Conservation (phyloP, 2,888 invertebrate species). For the Heterodera filipjevi region DNA sequence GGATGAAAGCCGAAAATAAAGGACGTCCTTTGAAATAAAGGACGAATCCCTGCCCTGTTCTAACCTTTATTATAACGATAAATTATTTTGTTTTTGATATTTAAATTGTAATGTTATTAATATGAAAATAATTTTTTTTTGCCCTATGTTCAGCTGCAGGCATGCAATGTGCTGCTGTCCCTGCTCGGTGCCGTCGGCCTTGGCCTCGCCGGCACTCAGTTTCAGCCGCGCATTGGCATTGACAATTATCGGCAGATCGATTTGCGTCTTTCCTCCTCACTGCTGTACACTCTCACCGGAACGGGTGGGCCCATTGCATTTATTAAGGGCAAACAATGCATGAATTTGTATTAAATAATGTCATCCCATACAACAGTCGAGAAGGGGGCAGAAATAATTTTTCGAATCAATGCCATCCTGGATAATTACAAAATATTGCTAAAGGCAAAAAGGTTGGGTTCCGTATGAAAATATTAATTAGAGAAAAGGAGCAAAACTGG, state of each 20-base stretch:
- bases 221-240: conserved; percentile 56
- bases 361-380: no score
- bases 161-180: conserved; percentile 19
- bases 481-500: no score
- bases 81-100: background rate
- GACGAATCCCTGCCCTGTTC: no score
- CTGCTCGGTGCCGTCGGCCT: conserved; percentile 23
- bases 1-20: no score
- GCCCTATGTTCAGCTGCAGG: conserved; percentile 9
- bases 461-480: no score
- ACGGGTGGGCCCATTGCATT: background rate
- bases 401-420: no score
- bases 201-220: conserved; percentile 57
- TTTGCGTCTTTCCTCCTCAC: conserved; percentile 47
- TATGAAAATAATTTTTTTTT: background rate
- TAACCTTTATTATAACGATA: no score
- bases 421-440: no score
- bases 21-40: no score
- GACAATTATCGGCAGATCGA: conserved; percentile 64
- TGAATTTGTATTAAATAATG: no score
- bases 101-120: background rate
- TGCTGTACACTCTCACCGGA: conserved; percentile 17
- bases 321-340: background rate
- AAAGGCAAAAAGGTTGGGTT: no score
- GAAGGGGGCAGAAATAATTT: no score